Conservation (phyloP, 1,140 invertebrate species). For the Procambarus clarkii region DNA sequence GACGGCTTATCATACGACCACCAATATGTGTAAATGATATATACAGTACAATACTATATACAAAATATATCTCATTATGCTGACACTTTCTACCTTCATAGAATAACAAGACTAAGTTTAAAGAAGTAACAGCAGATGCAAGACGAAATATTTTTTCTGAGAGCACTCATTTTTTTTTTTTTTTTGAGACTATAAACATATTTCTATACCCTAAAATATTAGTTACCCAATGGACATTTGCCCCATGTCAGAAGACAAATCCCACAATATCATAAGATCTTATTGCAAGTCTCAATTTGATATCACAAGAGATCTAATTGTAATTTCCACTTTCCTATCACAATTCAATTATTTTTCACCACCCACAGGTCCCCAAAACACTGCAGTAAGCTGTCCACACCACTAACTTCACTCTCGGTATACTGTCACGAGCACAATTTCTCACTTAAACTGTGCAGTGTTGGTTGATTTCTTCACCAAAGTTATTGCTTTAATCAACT, state of each 20-base stretch:
- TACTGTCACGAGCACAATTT: background rate
- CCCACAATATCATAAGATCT: slow-evolving; percentile 1
- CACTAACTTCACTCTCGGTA: background rate
- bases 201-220: background rate
- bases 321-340: slow-evolving; percentile 11
- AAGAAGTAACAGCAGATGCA: background rate
- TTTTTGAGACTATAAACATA: background rate
- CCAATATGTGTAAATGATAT: too few relatives aligned
- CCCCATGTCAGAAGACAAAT: background rate
- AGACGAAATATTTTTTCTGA: background rate
- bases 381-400: background rate
- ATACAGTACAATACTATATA: too few relatives aligned
- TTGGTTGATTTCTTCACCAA: too few relatives aligned
- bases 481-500: too few relatives aligned
- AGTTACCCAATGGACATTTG: background rate
- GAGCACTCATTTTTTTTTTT: background rate
- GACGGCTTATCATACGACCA: too few relatives aligned
- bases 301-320: background rate
- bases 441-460: background rate
- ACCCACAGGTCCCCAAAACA: background rate
- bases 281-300: background rate
- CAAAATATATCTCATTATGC: background rate
- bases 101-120: background rate
- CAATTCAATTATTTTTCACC: slow-evolving; percentile 10
- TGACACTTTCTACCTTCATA: background rate